Conservation (phyloP, 2,113 vertebrate species). For the Electrona antarctica region DNA sequence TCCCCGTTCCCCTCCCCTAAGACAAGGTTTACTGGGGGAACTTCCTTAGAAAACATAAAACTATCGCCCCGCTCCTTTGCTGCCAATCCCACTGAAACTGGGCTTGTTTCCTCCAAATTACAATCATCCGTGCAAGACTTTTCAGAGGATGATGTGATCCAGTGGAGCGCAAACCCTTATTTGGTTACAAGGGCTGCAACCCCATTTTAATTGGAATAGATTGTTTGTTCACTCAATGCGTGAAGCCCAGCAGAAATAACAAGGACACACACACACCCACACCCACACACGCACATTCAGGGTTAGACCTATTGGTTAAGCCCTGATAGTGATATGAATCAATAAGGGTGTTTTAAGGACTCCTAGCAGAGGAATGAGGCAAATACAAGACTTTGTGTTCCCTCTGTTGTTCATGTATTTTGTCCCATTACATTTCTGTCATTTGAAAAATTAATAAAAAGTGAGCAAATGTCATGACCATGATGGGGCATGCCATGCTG, state of each 20-base stretch:
- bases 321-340: background rate
- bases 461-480: no score
- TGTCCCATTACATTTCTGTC: no score
- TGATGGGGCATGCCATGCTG: no score
- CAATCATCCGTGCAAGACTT: constrained; percentile 58
- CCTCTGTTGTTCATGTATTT: no score
- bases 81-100: constrained; percentile 46
- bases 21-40: constrained; percentile 39
- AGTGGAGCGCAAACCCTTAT: constrained; percentile 51
- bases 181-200: constrained; percentile 54
- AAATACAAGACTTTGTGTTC: no score
- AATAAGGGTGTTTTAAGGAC: background rate
- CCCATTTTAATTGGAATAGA: constrained; percentile 76
- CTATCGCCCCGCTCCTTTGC: constrained; percentile 1
- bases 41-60: constrained; percentile 48
- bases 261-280: constrained; percentile 33
- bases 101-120: constrained; percentile 52
- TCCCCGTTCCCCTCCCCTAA: constrained; percentile 9
- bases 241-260: constrained; percentile 67
- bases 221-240: constrained; percentile 69
- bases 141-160: constrained; percentile 70
- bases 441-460: no score
- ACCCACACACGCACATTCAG: background rate
- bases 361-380: background rate
- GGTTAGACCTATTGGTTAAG: constrained; percentile 3